Evolutionary conservation across 2,888 invertebrate genomes (phyloP).

Genomic region (Ectemnius lituratus): DNA sequence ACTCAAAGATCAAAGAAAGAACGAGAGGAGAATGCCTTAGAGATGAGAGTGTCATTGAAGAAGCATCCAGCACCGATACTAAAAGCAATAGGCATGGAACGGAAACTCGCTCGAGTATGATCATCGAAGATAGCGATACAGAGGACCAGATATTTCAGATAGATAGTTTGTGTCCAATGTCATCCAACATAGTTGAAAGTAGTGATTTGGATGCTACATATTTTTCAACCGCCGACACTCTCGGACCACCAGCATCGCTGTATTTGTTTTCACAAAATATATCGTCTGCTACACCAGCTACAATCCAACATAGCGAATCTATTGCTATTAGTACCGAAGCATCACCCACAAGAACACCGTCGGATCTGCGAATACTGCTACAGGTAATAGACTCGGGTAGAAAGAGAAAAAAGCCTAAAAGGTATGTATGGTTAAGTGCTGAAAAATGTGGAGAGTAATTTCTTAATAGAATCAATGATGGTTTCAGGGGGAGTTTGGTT

Average conservation of each 20-base stretch:
- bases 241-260: no score
- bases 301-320: background rate
- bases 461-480: slow-evolving; percentile 12
- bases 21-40: background rate
- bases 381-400: slow-evolving; percentile 50
- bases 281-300: slow-evolving; percentile 20
- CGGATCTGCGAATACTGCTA: slow-evolving; percentile 10
- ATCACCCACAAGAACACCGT: slow-evolving; percentile 36
- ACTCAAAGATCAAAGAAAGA: background rate
- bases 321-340: slow-evolving; percentile 37
- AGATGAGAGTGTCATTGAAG: background rate
- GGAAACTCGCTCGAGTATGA: background rate
- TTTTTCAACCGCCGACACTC: no score
- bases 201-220: no score
- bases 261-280: slow-evolving; percentile 51
- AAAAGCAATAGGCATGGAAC: background rate
- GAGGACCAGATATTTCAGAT: background rate
- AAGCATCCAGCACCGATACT: background rate
- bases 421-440: slow-evolving; percentile 39
- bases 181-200: no score
- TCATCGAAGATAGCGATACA: background rate
- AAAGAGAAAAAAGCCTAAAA: slow-evolving; percentile 57
- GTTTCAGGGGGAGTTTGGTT: slow-evolving; percentile 65
- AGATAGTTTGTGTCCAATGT: no score
- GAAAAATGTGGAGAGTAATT: no score